Conservation (phyloP, 2,797 vertebrate species). For the Eidolon dupreanum region DNA sequence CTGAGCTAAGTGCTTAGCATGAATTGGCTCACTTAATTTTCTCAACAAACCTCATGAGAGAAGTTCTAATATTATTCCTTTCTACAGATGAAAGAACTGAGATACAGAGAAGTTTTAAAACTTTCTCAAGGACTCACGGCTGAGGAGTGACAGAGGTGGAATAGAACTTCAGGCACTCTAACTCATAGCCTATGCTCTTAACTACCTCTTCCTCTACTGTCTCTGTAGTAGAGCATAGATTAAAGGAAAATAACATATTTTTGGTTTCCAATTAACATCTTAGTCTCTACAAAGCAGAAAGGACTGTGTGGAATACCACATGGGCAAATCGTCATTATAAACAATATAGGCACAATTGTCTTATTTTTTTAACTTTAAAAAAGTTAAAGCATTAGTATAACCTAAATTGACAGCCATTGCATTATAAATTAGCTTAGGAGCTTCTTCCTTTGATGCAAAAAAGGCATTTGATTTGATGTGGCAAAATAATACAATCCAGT, state of each 20-base stretch:
- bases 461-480: conserved; percentile 67
- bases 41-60: conserved; percentile 34
- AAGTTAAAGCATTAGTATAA: conserved; percentile 21
- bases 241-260: conserved; percentile 36
- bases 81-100: conserved; percentile 39
- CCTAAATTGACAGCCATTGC: conserved; percentile 47
- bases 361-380: conserved; percentile 53
- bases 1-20: background rate
- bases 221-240: background rate
- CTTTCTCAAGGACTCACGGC: background rate
- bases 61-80: conserved; percentile 27
- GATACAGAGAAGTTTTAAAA: background rate
- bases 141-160: background rate
- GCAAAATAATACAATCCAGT: conserved; percentile 70
- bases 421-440: conserved; percentile 59
- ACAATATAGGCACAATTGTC: conserved; percentile 39
- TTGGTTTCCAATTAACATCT: conserved; percentile 35
- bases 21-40: conserved; percentile 47
- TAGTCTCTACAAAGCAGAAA: conserved; percentile 41
- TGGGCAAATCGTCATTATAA: conserved; percentile 57
- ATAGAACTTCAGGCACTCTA: background rate
- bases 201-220: background rate
- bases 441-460: conserved; percentile 58
- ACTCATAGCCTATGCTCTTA: background rate
- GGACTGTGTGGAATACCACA: conserved; percentile 5